Percentiles rank a stretch among this genome's conserved stretches.
Evolutionary conservation across 2,797 vertebrate species (phyloP).

Genomic region (Oryzias sinensis): DNA sequence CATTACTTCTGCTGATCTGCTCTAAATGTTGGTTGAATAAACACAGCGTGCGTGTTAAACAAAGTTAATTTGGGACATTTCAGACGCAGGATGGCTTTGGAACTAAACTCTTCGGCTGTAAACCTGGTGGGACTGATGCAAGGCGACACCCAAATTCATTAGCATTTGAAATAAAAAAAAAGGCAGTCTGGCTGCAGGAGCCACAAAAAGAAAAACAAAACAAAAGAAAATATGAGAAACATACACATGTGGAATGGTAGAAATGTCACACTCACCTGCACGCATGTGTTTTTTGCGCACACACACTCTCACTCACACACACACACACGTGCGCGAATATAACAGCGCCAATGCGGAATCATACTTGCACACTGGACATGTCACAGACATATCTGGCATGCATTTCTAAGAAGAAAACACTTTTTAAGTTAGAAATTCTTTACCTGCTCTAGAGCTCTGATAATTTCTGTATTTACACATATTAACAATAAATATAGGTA

Average conservation of each 20-base stretch:
- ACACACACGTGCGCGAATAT: constrained; percentile 48
- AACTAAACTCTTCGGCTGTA: constrained; percentile 65
- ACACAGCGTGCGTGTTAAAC: no score
- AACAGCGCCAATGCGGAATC: constrained; percentile 62
- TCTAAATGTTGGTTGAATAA: no score
- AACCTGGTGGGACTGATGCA: constrained; percentile 66
- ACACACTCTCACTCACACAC: constrained; percentile 14
- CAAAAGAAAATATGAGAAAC: constrained; percentile 50
- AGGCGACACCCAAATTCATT: constrained; percentile 66
- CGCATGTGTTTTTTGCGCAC: background rate
- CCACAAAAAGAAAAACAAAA: constrained; percentile 62
- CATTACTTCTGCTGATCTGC: no score
- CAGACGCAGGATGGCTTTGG: constrained; percentile 55
- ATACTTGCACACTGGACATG: constrained; percentile 74
- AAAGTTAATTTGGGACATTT: background rate
- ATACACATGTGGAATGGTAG: constrained; percentile 67
- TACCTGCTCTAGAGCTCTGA: constrained; percentile 75
- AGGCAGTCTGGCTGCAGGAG: constrained; percentile 76
- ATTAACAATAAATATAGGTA: constrained; percentile 83
- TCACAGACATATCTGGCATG: constrained; percentile 82
- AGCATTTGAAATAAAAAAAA: constrained; percentile 62
- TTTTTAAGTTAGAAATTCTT: constrained; percentile 73
- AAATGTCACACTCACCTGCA: constrained; percentile 45
- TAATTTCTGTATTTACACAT: constrained; percentile 79
- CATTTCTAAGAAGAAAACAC: constrained; percentile 71